phyloP scores from a whole-genome alignment of 1,140 invertebrate species.

The Drosophila repleta region DNA sequence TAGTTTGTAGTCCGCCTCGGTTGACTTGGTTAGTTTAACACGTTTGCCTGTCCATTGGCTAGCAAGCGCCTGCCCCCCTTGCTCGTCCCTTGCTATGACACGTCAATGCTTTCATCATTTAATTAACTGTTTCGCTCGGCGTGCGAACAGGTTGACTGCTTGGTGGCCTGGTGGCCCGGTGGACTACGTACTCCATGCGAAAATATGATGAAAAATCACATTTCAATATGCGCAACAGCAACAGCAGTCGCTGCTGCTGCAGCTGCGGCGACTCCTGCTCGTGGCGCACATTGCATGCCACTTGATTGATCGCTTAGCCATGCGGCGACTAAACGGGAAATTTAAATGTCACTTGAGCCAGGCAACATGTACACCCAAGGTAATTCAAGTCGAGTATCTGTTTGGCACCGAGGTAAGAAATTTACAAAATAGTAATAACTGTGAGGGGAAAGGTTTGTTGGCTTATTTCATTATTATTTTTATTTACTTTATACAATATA shows the following conservation, averaged over 20 bases:
- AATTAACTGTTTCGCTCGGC: conserved; percentile 74
- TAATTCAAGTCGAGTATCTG: conserved; percentile 14
- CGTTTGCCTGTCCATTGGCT: conserved; percentile 13
- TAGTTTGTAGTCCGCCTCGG: conserved; percentile 35
- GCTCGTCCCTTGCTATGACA: conserved; percentile 50
- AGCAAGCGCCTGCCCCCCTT: conserved; percentile 10
- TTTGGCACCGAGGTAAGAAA: neutral
- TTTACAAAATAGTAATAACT: neutral
- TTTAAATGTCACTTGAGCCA: conserved; percentile 60
- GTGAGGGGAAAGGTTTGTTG: no score
- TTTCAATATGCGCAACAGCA: conserved; percentile 39
- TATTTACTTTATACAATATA: no score
- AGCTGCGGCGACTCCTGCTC: conserved; percentile 14
- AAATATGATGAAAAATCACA: conserved; percentile 60
- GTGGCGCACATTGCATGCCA: conserved; percentile 60
- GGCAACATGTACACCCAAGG: neutral
- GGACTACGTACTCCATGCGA: conserved; percentile 30
- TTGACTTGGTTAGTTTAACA: conserved; percentile 27
- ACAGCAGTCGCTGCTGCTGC: neutral
- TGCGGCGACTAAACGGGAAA: conserved; percentile 53
- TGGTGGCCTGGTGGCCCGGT: conserved; percentile 3
- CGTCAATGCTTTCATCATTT: conserved; percentile 82
- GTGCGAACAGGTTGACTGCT: conserved; percentile 26
- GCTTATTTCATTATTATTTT: no score
- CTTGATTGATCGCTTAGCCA: conserved; percentile 60